Base-by-base conservation (phyloP, 53 echinoderm and acorn worm genomes). In the Holothuria leucospilota region DNA sequence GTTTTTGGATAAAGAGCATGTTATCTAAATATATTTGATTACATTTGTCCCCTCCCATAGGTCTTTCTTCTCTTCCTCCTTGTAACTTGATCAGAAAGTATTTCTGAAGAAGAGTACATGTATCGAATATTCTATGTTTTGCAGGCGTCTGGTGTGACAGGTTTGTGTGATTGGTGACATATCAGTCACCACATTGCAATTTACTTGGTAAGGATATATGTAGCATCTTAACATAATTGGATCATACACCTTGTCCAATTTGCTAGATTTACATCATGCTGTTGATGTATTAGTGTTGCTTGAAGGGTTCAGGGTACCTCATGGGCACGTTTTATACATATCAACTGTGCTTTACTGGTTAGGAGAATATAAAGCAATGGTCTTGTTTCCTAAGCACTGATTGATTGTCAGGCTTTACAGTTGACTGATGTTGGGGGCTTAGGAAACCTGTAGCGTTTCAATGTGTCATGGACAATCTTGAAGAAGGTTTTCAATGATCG, bases 181-280 rank as follows among this genome's bases (percentile, higher is more conserved):
- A 46, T 72, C 72, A 72, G 46, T 72, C 46, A 72, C 42, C 46
- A 49, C 40, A 16, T 72, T 39, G 40, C 39, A 38, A 30, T 72
- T 72, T 72, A 46, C 29, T 46, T 72, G 20, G 12, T 20, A 72
- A 18, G 40, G 72, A 72, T 46, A 72, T 40, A 21, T 72, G 24
- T 21, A 56, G 56, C 39, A 21, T 72, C 18, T 72, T 41, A 72
- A 39, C 23, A 39, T 72, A 72, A 72, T 72, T 72, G 72, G 72
- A 72, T 46, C 34, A 39, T 72, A 72, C 72, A 72, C 72, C 72
- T 72, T 72, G 72, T 46, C 72, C 72, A 72, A 72, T 72, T 72
- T 39, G 34, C 18, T 72, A 12, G 9, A 39, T 72, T 72, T 72
- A 21, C 72, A 72, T 72, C 39, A n/a, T 39, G 39, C 38, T 72